These are phyloP conservation scores for Zootermopsis nevadensis DNA, from an alignment of 2,888 invertebrate genomes.

Conservation along the genomic window DNA sequence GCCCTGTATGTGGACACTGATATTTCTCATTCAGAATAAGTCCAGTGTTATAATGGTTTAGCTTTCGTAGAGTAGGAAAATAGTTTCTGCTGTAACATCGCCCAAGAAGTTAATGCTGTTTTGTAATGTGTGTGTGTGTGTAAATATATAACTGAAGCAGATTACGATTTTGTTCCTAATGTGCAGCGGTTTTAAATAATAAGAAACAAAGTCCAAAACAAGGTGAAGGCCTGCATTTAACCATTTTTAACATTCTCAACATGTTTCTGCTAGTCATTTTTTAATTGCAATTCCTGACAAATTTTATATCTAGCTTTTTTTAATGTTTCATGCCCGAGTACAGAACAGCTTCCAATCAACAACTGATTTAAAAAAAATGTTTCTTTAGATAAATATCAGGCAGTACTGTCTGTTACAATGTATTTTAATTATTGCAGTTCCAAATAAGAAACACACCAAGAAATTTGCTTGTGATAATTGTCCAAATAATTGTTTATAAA, in stretches of 20 bases:
- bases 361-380: background rate
- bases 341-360: background rate
- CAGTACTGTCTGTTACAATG: background rate
- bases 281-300: background rate
- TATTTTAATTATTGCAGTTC: background rate
- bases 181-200: conserved; percentile 8
- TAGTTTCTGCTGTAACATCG: conserved; percentile 2
- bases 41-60: conserved; percentile 27
- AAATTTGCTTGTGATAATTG: conserved; percentile 36
- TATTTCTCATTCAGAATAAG: conserved; percentile 37
- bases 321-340: background rate
- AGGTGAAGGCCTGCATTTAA: conserved; percentile 24
- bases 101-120: conserved; percentile 1
- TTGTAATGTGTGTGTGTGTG: background rate
- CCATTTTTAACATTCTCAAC: conserved; percentile 19
- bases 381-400: background rate
- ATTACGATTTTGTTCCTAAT: conserved; percentile 34
- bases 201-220: conserved; percentile 22
- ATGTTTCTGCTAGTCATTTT: conserved; percentile 41
- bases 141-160: background rate
- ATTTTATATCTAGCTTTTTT: background rate
- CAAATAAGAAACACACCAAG: background rate
- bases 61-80: background rate
- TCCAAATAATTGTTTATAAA: conserved; percentile 24
- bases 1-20: conserved; percentile 3